These are phyloP conservation scores for Acanthosepion pharaonis DNA, from an alignment of 2,888 invertebrate species.

Conservation along the genomic window DNA sequence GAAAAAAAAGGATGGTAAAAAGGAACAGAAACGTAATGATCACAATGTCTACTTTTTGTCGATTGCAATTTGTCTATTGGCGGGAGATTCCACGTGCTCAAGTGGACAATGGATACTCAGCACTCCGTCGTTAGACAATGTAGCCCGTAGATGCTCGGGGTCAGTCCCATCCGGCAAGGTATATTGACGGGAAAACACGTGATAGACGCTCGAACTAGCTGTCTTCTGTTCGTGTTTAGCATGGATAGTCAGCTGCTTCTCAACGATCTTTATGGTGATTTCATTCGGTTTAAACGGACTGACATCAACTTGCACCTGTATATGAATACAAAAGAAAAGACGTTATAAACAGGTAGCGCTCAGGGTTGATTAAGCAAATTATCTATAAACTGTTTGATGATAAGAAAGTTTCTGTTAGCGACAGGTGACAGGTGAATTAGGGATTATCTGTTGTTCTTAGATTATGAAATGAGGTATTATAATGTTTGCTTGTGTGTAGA, in stretches of 20 bases:
- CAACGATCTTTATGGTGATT: constrained; percentile 97
- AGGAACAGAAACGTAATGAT: not conserved
- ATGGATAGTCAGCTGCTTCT: constrained; percentile 92
- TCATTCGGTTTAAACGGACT: constrained; percentile 95
- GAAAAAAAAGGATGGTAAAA: not conserved
- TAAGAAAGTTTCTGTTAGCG: too few species aligned
- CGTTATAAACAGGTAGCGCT: not conserved
- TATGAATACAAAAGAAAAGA: not conserved
- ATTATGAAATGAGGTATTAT: too few species aligned
- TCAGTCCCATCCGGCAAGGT: constrained; percentile 96
- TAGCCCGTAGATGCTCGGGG: constrained; percentile 95
- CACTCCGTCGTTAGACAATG: constrained; percentile 95
- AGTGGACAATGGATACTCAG: constrained; percentile 93
- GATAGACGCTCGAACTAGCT: constrained; percentile 95
- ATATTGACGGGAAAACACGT: constrained; percentile 98
- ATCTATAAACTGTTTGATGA: too few species aligned
- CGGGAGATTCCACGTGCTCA: constrained; percentile 48
- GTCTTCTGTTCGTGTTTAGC: constrained; percentile 99
- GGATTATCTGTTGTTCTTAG: too few species aligned
- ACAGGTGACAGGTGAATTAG: too few species aligned
- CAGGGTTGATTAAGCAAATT: too few species aligned
- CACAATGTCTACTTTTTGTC: constrained; percentile 13
- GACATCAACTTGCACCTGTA: constrained; percentile 82
- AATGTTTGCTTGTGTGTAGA: too few species aligned
- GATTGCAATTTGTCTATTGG: not conserved